Base-by-base conservation (phyloP, 1,140 invertebrate genomes). In the Latrodectus geometricus region DNA sequence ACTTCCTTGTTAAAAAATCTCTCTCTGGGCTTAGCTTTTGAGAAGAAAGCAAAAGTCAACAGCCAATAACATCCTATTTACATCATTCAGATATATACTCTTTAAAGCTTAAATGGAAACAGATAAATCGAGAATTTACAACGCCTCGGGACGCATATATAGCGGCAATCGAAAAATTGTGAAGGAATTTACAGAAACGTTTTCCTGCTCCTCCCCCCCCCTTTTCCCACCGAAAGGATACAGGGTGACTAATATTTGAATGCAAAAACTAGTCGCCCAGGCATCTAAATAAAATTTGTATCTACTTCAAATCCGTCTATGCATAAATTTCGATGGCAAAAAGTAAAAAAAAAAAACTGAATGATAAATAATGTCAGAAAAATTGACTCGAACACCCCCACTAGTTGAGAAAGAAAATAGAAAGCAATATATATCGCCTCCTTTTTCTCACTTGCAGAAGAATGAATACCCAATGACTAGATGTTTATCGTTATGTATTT, bases 271-370 rank as follows among this genome's bases (percentile, higher is more conserved):
- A 75, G 49, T 21, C 54, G 35, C 35, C 48, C 17, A 5, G 21
- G 80, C 69, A 83, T 83, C 80, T 74, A 83, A 84, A 84, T 84
- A 84, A 84, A 84, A 76, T 84, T 84, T 76, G 73, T 76, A 21
- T 66, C 69, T 69, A 84, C 54, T 84, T 68, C 82, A 76, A 84
- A 84, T 84, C 73, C 73, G 68, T 69, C 82, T 76, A 17, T 14
- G 12, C 21, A 20, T 20, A n/a, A 50, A 35, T 35, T 35, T 35
- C 20, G 21, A 68, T 2, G 54, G 8, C 65, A 15, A 79, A 48
- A 69, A 65, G 61, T 50, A 76, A 61, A 14, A 61, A 61, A 61
- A 14, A 4, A 61, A 61, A 61, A 17, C 3, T 14, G 17, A 61
- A 14, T 11, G 54, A 61, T 61, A 61, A 61, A 61, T 61, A 61